phyloP scores from a whole-genome alignment of 2,797 vertebrate species.

The Carduelis carduelis region DNA sequence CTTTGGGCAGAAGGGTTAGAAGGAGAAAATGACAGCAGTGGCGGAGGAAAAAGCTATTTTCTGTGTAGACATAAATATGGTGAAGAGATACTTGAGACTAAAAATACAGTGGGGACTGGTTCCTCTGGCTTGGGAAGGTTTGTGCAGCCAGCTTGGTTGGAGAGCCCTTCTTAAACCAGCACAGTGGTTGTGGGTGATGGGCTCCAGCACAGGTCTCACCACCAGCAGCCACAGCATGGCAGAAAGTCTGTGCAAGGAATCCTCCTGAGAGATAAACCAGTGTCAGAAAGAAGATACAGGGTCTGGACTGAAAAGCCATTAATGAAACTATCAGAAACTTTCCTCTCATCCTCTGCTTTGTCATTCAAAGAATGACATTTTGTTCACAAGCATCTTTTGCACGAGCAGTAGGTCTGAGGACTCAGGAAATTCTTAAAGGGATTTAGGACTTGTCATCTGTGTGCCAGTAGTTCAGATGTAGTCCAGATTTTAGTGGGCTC shows the following conservation, averaged over 20 bases:
- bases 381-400: neutral
- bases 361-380: neutral
- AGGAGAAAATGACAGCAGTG: rapidly evolving
- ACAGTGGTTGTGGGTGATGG: neutral
- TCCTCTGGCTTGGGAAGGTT: neutral
- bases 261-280: neutral
- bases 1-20: neutral
- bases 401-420: neutral
- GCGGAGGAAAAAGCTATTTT: neutral
- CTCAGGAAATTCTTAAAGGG: constrained; percentile 2
- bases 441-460: constrained; percentile 43
- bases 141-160: neutral
- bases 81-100: neutral
- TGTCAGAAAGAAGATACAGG: neutral
- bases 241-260: neutral
- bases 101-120: neutral
- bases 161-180: neutral
- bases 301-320: neutral
- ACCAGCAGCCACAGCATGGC: neutral
- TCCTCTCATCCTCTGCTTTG: neutral
- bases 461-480: constrained; percentile 42
- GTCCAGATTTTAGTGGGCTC: constrained; percentile 32
- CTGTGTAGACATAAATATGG: neutral
- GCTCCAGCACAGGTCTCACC: neutral
- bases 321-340: neutral